phyloP scores from a whole-genome alignment of 2,113 vertebrate genomes.

The Turdus rufiventris region DNA sequence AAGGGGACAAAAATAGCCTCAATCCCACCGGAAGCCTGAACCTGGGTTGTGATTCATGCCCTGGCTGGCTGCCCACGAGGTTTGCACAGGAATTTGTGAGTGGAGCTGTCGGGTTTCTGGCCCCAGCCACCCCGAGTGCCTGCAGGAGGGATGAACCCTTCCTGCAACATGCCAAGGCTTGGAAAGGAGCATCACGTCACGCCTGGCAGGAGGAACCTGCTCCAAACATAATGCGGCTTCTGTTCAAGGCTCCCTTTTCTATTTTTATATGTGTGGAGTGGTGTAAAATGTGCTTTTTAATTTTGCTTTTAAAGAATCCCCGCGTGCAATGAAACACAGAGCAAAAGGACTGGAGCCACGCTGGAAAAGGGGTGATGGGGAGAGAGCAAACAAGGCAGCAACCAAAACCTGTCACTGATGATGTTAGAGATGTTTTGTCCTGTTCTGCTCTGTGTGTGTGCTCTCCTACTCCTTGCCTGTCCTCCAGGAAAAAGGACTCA shows the following conservation, averaged over 20 bases:
- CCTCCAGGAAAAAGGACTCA: neutral
- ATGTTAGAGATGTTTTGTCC: neutral
- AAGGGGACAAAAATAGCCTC: neutral
- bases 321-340: neutral
- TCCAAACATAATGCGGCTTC: conserved; percentile 17
- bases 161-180: neutral
- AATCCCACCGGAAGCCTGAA: neutral
- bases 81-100: neutral
- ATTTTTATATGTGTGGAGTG: neutral
- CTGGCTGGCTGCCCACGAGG: neutral
- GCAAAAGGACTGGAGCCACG: accelerated
- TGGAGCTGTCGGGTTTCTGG: neutral
- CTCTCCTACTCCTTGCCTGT: neutral
- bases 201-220: neutral
- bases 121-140: neutral
- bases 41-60: neutral
- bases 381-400: neutral
- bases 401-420: neutral
- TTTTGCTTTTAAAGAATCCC: neutral
- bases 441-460: neutral
- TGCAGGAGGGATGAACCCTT: conserved; percentile 13
- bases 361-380: neutral
- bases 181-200: neutral
- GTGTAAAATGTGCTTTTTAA: neutral
- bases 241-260: conserved; percentile 28